Evolutionary conservation across 1,140 invertebrate genomes (phyloP), one percentile per base, ranked within the genome.

Genomic region (Calycopis cecrops): DNA sequence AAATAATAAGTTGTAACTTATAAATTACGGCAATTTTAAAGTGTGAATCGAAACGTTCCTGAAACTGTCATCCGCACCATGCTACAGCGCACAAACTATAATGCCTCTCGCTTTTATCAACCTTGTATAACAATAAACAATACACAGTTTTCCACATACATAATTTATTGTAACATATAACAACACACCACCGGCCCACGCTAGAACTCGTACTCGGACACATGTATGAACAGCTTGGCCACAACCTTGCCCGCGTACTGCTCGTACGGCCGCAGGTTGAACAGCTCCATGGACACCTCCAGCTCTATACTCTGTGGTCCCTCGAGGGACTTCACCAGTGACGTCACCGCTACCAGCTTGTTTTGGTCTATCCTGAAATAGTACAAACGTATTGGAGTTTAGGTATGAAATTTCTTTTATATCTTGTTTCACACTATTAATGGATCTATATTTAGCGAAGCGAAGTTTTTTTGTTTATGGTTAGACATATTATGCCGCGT

Each of bases 221-320:
- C 95, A 72, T 93, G 93, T 35, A 98, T 92, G 63, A 93, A 92
- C 42, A 98, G 88, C 77, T 94, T 96, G 0, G 95, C 95, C 0
- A 97, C 90, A 2, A 94, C 95, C 18, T 91, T 94, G 0, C 95
- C 96, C 1, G 90, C 91, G 48, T 94, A 94, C 35, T 88, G 95
- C 1, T 90, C 91, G 48, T 94, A 94, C 35, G 88, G 82, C 0
- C 91, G 90, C 51, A 91, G 89, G 37, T 90, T 90, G 75, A 93
- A 96, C 3, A 98, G 90, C 64, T 95, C 93, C 96, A 98, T 97
- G 44, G 90, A 92, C 10, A 98, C 86, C 61, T 96, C 92, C 4
- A 98, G 76, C 58, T 97, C 93, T 42, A 98, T 93, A 68, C 97
- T 96, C 82, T 98, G 96, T 0, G 97, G 96, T 0, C 96, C 97